Conservation (phyloP, 1,140 invertebrate species). For the Drosophila sproati region DNA sequence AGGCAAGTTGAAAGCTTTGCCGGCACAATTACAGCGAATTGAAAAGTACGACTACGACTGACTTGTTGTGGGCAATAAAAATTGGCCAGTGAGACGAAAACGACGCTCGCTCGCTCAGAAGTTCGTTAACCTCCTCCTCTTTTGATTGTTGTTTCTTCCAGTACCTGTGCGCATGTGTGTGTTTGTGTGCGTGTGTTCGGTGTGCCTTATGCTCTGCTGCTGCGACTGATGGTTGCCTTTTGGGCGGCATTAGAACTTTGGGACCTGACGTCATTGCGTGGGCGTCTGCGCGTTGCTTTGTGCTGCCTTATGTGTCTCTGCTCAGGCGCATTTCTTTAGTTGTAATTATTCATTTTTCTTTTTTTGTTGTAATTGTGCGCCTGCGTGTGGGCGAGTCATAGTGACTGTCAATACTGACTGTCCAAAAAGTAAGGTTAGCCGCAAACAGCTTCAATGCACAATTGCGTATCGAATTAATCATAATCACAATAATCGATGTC, state of each 20-base stretch:
- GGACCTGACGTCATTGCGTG: conserved; percentile 64
- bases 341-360: conserved; percentile 63
- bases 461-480: conserved; percentile 15
- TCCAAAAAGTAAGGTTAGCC: conserved; percentile 4
- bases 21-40: conserved; percentile 74
- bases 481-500: conserved; percentile 16
- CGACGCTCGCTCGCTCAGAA: conserved; percentile 20
- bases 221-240: conserved; percentile 9
- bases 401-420: conserved; percentile 28
- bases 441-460: conserved; percentile 15
- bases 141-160: conserved; percentile 48
- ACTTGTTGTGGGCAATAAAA: conserved; percentile 65
- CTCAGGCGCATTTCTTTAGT: conserved; percentile 61
- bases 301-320: conserved; percentile 50
- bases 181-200: not conserved
- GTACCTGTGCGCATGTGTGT: not conserved
- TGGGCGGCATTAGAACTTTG: conserved; percentile 26
- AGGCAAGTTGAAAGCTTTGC: conserved; percentile 74
- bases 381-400: conserved; percentile 26
- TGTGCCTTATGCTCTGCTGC: conserved; percentile 32
- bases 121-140: conserved; percentile 58
- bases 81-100: conserved; percentile 65
- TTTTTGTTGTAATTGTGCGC: conserved; percentile 40
- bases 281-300: conserved; percentile 55
- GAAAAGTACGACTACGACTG: conserved; percentile 66